Percentiles rank a stretch among this genome's conserved stretches.
These are phyloP conservation scores for Heliconius melpomene DNA, from an alignment of 1,140 invertebrate genomes.

Conservation along the genomic window DNA sequence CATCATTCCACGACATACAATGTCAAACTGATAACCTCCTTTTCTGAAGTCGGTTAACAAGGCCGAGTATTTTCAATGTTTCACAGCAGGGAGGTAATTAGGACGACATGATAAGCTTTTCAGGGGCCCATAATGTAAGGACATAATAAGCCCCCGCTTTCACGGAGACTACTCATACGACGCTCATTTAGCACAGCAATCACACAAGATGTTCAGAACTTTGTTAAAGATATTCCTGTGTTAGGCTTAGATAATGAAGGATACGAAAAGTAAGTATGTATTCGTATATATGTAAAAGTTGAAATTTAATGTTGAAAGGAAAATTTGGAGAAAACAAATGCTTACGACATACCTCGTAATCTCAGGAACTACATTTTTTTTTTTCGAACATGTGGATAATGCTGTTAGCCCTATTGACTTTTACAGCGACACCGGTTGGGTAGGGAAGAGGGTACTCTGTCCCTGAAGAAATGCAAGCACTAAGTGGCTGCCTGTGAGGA, in stretches of 20 bases:
- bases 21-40: background rate
- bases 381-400: too few relatives aligned
- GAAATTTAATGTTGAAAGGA: too few relatives aligned
- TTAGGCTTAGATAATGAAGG: background rate
- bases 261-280: background rate
- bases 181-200: slow-evolving; percentile 21
- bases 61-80: background rate
- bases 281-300: background rate
- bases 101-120: slow-evolving; percentile 31
- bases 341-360: too few relatives aligned
- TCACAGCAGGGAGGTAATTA: slow-evolving; percentile 23
- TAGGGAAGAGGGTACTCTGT: too few relatives aligned
- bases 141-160: slow-evolving; percentile 25
- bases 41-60: background rate
- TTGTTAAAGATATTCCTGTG: slow-evolving; percentile 25
- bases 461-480: too few relatives aligned
- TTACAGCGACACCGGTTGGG: too few relatives aligned
- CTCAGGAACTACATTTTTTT: too few relatives aligned
- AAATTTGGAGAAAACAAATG: too few relatives aligned
- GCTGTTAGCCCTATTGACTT: too few relatives aligned
- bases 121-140: slow-evolving; percentile 28
- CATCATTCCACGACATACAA: background rate
- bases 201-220: slow-evolving; percentile 29
- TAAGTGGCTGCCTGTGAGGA: too few relatives aligned
- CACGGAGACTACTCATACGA: slow-evolving; percentile 18